phyloP scores from a whole-genome alignment of 2,888 invertebrate genomes.

The Oithona nana region DNA sequence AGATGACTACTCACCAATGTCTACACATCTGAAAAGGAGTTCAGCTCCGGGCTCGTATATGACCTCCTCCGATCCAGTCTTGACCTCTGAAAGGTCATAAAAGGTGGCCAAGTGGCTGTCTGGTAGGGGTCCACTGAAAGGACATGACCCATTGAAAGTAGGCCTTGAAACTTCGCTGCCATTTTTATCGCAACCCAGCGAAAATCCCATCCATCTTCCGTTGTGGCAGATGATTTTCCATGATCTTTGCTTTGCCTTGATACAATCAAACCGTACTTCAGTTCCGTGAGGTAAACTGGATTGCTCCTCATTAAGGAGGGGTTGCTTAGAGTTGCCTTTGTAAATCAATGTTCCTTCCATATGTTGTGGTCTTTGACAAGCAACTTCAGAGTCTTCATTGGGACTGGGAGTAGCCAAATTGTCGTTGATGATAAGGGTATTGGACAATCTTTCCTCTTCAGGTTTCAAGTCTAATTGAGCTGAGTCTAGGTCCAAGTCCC shows the following conservation, averaged over 20 bases:
- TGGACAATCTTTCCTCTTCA: neutral
- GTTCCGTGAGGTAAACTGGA: slow-evolving; percentile 44
- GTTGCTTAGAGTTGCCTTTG: neutral
- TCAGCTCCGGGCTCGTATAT: slow-evolving; percentile 24
- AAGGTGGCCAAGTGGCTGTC: slow-evolving; percentile 19
- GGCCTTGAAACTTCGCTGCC: neutral
- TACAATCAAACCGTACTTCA: slow-evolving; percentile 63
- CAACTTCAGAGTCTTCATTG: neutral
- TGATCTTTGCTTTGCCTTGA: slow-evolving; percentile 36
- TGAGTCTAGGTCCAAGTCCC: neutral
- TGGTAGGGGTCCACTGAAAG: slow-evolving; percentile 15
- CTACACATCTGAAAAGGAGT: slow-evolving; percentile 44
- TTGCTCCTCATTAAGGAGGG: neutral
- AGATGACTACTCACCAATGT: slow-evolving; percentile 34
- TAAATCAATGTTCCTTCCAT: slow-evolving; percentile 4
- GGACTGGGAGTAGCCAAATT: neutral
- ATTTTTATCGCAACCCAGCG: slow-evolving; percentile 49
- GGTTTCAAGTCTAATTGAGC: neutral
- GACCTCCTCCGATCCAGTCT: slow-evolving; percentile 20
- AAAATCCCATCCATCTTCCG: slow-evolving; percentile 62
- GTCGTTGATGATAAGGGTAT: neutral
- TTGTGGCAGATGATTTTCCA: slow-evolving; percentile 71
- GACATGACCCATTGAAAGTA: slow-evolving; percentile 14
- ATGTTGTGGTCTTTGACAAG: neutral
- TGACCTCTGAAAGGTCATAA: slow-evolving; percentile 20